phyloP scores from a whole-genome alignment of 2,113 vertebrate genomes.

The Noturus placidus region DNA sequence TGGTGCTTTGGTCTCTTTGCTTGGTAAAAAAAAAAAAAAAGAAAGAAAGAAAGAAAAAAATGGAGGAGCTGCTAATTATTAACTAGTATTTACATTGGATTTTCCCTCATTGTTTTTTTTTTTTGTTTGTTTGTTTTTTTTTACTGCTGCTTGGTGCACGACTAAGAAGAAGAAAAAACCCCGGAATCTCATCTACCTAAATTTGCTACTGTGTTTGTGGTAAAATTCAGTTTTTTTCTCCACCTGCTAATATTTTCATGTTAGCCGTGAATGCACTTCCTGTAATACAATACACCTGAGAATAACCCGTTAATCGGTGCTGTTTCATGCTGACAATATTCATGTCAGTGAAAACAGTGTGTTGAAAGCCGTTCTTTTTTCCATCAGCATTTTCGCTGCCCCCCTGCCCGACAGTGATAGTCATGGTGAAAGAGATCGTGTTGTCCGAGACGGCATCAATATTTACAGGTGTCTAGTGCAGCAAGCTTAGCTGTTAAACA shows the following conservation, averaged over 20 bases:
- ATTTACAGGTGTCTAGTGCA: conserved; percentile 53
- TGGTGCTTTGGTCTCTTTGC: background rate
- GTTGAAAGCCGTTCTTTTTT: conserved; percentile 42
- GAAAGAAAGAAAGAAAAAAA: background rate
- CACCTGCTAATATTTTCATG: background rate
- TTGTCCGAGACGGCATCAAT: conserved; percentile 54
- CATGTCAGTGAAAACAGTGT: conserved; percentile 41
- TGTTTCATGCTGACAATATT: conserved; percentile 56
- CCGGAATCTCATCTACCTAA: background rate
- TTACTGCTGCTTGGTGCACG: background rate
- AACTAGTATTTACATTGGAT: background rate
- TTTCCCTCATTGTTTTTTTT: background rate
- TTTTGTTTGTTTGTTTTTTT: background rate
- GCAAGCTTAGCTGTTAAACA: conserved; percentile 49
- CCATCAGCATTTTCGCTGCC: conserved; percentile 32
- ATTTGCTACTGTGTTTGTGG: background rate
- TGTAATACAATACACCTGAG: background rate
- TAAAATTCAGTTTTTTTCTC: background rate
- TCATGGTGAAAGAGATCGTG: conserved; percentile 48
- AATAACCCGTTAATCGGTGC: conserved; percentile 52
- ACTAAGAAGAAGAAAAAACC: background rate
- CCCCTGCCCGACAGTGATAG: conserved; percentile 26
- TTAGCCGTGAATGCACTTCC: background rate
- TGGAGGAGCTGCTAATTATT: background rate
- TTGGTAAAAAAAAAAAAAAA: background rate